These are phyloP conservation scores for Tachina grossa DNA, from an alignment of 2,888 invertebrate species.

Conservation along the genomic window DNA sequence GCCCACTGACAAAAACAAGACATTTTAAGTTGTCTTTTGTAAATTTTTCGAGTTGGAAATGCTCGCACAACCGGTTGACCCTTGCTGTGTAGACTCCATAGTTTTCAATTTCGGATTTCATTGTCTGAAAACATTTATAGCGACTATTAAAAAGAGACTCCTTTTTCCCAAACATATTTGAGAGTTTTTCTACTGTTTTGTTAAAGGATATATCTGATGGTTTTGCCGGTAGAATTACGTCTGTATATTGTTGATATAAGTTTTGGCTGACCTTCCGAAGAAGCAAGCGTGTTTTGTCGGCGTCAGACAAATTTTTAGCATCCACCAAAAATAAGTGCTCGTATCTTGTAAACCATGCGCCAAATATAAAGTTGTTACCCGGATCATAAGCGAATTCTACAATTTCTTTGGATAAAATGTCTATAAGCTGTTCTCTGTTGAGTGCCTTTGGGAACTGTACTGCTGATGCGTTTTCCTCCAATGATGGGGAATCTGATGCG, in stretches of 20 bases:
- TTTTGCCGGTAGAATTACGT: conserved; percentile 45
- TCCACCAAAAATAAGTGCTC: too few species aligned
- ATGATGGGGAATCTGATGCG: background rate
- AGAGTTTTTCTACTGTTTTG: conserved; percentile 38
- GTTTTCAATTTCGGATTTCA: too few species aligned
- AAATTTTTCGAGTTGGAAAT: too few species aligned
- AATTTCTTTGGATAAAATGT: conserved; percentile 34
- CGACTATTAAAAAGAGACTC: conserved; percentile 49
- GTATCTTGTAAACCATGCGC: conserved; percentile 2
- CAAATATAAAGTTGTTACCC: conserved; percentile 28
- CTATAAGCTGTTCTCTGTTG: conserved; percentile 43
- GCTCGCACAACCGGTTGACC: too few species aligned
- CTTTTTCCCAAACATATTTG: conserved; percentile 39
- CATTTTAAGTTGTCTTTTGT: too few species aligned
- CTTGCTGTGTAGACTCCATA: too few species aligned
- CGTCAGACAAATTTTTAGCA: conserved; percentile 23
- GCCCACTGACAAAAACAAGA: too few species aligned
- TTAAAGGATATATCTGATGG: conserved; percentile 46
- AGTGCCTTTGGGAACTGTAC: background rate
- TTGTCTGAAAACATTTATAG: conserved; percentile 40
- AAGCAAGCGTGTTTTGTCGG: conserved; percentile 20
- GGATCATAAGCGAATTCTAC: conserved; percentile 38
- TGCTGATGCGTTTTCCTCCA: conserved; percentile 5
- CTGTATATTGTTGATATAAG: conserved; percentile 43
- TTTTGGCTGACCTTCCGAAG: conserved; percentile 9